These are phyloP conservation scores for Scaptomyza polygonia DNA, from an alignment of 2,888 invertebrate genomes.

Conservation along the genomic window DNA sequence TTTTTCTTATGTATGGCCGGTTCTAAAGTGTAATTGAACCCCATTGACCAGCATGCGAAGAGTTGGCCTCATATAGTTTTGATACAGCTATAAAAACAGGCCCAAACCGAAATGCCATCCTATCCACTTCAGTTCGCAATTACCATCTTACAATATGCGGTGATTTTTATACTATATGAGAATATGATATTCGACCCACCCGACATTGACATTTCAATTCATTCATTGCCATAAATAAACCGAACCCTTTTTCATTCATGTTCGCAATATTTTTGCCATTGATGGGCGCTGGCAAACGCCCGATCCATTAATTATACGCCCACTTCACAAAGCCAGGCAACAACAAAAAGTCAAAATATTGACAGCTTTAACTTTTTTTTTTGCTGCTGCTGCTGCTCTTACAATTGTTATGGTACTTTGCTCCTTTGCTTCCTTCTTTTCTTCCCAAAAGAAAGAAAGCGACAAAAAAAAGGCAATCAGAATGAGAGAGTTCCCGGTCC, in stretches of 20 bases:
- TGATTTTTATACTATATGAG: conserved; percentile 68
- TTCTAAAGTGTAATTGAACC: conserved; percentile 62
- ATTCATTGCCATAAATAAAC: conserved; percentile 73
- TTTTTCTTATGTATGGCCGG: conserved; percentile 45
- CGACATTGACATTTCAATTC: conserved; percentile 80
- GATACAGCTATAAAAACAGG: conserved; percentile 39
- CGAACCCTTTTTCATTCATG: conserved; percentile 68
- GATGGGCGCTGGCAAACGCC: conserved; percentile 51
- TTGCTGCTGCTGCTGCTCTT: conserved; percentile 11
- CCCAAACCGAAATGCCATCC: conserved; percentile 1
- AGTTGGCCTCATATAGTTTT: conserved; percentile 25
- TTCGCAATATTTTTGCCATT: conserved; percentile 73
- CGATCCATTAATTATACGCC: conserved; percentile 81
- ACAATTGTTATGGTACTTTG: conserved; percentile 57
- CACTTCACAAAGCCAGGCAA: conserved; percentile 75
- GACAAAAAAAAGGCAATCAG: conserved; percentile 23
- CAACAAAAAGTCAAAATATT: conserved; percentile 81
- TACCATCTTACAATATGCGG: conserved; percentile 60
- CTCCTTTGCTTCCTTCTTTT: background rate
- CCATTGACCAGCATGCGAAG: conserved; percentile 40
- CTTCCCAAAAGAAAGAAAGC: no score
- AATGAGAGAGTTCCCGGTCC: conserved; percentile 12
- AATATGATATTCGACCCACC: conserved; percentile 75
- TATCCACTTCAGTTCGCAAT: conserved; percentile 46
- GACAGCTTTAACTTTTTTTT: conserved; percentile 76